phyloP scores from a whole-genome alignment of 2,888 invertebrate species.

The Ochropleura plecta region DNA sequence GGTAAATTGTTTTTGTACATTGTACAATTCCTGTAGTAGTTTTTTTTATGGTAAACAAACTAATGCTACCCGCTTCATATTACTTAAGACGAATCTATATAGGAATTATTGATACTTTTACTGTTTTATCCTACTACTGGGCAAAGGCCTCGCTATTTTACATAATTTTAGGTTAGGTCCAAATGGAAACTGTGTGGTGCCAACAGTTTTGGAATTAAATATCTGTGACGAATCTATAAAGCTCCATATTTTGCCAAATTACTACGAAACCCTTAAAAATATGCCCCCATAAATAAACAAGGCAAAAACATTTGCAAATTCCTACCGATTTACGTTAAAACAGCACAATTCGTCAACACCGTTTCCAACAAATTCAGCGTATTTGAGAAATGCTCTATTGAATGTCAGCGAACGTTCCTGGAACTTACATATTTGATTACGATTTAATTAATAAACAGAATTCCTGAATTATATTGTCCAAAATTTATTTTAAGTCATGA shows the following conservation, averaged over 20 bases:
- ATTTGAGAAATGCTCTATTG: slow-evolving; percentile 12
- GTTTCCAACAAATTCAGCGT: background rate
- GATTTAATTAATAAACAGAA: slow-evolving; percentile 23
- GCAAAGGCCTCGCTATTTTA: too few relatives aligned
- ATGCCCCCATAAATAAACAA: too few relatives aligned
- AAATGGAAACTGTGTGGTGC: too few relatives aligned
- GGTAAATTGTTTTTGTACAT: background rate
- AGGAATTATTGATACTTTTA: background rate
- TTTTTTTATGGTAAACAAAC: background rate
- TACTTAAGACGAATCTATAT: background rate
- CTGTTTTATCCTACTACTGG: too few relatives aligned
- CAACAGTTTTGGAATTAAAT: too few relatives aligned
- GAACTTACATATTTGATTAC: slow-evolving; percentile 20
- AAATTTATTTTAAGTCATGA: slow-evolving; percentile 3
- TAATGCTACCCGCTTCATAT: background rate
- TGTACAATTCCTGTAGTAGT: background rate
- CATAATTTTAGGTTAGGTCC: too few relatives aligned
- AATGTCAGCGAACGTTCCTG: background rate
- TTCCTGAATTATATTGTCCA: slow-evolving; percentile 5
- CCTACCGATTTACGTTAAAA: background rate
- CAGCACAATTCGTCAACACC: background rate
- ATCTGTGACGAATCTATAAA: too few relatives aligned
- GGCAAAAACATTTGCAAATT: too few relatives aligned
- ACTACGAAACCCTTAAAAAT: too few relatives aligned
- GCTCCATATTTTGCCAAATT: too few relatives aligned